A percentile compares a stretch with the other conserved stretches of the same genome.
Conservation (phyloP, 2,797 vertebrate species). For the Neomorphus geoffroyi region DNA sequence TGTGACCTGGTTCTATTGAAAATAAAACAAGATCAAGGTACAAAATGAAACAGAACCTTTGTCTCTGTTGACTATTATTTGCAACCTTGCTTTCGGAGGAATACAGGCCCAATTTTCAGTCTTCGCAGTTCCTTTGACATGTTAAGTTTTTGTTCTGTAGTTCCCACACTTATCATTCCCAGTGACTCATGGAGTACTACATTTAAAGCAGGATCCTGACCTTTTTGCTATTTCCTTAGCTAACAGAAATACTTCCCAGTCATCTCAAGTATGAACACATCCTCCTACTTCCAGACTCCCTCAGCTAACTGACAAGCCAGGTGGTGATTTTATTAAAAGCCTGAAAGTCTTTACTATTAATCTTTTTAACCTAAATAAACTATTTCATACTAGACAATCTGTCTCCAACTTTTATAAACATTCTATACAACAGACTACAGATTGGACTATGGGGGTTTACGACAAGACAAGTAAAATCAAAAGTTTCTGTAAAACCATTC, state of each 20-base stretch:
- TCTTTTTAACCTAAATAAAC: background rate
- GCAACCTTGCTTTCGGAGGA: background rate
- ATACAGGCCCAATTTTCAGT: background rate
- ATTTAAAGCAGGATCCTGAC: background rate
- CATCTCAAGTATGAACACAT: background rate
- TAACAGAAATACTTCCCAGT: background rate
- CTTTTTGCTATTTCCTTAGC: background rate
- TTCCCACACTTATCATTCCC: background rate
- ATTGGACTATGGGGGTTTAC: background rate
- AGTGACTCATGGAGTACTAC: background rate
- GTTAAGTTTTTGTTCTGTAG: background rate
- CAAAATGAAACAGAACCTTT: background rate
- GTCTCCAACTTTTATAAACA: background rate
- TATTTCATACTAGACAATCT: background rate
- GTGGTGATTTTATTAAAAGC: background rate
- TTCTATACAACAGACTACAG: background rate
- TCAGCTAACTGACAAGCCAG: background rate
- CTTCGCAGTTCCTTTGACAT: background rate
- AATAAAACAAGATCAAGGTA: background rate
- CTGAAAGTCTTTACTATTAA: background rate
- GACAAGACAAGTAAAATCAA: background rate
- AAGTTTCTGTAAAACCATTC: background rate
- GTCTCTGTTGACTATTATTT: background rate
- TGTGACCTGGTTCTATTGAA: background rate
- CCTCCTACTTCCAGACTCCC: background rate